These are phyloP conservation scores for silkworm (Bombyx mori) DNA, from an alignment of 1,140 invertebrate species.

Conservation along the genomic window ASM3026992v2 NC_085113.1:6161501-6162000, in stretches of 20 bases:
- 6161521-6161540: too few relatives aligned
- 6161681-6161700: conserved; percentile 86
- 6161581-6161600: conserved; percentile 29
- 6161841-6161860: conserved; percentile 73
- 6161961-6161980: background rate
- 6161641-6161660: conserved; percentile 48
- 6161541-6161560: conserved; percentile 30
- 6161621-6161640: conserved; percentile 57
- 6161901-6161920: background rate
- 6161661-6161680: conserved; percentile 81
- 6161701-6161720: conserved; percentile 75
- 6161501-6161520: too few relatives aligned
- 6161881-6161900: background rate
- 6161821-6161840: conserved; percentile 73
- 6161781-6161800: conserved; percentile 75
- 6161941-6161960: background rate
- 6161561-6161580: conserved; percentile 41
- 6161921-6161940: background rate
- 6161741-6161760: conserved; percentile 76
- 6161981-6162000: background rate
- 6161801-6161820: conserved; percentile 73
- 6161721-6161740: conserved; percentile 70
- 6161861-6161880: conserved; percentile 40
- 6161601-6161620: conserved; percentile 51
- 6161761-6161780: conserved; percentile 69